A percentile compares a stretch with the other conserved stretches of the same genome.
These are phyloP conservation scores for Zoanthus solanderi DNA, from an alignment of 92 coral and sea anemone genomes.

Conservation along the genomic window DNA sequence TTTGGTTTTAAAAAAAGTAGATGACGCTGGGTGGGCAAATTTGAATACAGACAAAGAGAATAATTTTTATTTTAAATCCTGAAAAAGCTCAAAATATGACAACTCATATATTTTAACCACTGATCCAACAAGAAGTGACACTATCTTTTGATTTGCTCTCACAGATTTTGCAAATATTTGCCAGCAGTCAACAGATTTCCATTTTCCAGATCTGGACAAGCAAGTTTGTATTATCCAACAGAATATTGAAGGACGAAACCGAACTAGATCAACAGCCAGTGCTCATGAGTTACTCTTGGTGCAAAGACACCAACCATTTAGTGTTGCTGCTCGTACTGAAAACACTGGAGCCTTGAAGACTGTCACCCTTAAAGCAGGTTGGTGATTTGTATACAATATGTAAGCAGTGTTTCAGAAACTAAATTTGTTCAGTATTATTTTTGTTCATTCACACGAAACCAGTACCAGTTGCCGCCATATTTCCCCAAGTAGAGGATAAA, in stretches of 20 bases:
- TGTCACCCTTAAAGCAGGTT: constrained; percentile 26
- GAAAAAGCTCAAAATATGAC: no score
- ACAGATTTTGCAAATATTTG: constrained; percentile 93
- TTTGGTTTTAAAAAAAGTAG: no score
- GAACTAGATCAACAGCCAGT: constrained; percentile 68
- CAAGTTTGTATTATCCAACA: constrained; percentile 96
- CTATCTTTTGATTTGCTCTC: background rate
- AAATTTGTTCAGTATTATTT: background rate
- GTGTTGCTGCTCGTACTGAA: constrained; percentile 1
- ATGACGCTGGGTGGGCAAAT: no score
- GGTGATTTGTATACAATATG: constrained; percentile 11
- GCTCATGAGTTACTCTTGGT: constrained; percentile 41
- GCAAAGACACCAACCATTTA: constrained; percentile 7
- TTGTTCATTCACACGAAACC: no score
- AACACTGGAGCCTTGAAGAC: constrained; percentile 39
- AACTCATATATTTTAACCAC: no score
- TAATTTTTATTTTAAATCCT: no score
- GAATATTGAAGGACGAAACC: constrained; percentile 76
- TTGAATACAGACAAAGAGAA: no score
- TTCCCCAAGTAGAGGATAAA: no score
- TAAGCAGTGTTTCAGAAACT: background rate
- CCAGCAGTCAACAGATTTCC: constrained; percentile 97
- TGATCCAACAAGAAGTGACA: no score
- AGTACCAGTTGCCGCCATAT: no score
- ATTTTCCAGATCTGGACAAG: constrained; percentile 97